Evolutionary conservation across 2,113 vertebrate genomes (phyloP).

Genomic region (Onychostoma macrolepis): DNA sequence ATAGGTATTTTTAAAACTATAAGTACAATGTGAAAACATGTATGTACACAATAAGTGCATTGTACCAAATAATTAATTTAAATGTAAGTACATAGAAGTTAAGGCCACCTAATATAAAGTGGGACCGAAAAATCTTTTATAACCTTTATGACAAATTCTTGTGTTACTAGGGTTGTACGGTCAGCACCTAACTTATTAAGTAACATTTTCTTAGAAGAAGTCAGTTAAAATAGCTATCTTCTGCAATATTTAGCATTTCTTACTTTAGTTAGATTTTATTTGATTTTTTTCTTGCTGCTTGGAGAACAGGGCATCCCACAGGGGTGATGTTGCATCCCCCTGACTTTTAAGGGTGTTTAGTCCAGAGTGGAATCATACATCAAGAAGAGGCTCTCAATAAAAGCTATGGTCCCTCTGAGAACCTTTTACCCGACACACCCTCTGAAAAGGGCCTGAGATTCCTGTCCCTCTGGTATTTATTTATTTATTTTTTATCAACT

Average conservation of each 20-base stretch:
- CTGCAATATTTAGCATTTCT: neutral
- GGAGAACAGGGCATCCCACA: neutral
- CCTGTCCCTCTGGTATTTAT: neutral
- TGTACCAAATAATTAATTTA: too few relatives aligned
- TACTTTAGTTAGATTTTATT: neutral
- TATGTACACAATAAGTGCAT: too few relatives aligned
- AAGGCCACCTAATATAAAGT: too few relatives aligned
- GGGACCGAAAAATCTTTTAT: neutral
- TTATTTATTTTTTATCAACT: too few relatives aligned
- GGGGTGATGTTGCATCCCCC: slow-evolving; percentile 20
- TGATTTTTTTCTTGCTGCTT: neutral
- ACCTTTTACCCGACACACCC: slow-evolving; percentile 6
- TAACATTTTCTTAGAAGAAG: neutral
- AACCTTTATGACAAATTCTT: neutral
- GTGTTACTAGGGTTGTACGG: neutral
- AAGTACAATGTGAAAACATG: too few relatives aligned
- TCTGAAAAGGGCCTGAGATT: neutral
- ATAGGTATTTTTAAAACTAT: too few relatives aligned
- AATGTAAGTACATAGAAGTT: too few relatives aligned
- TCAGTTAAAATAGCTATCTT: neutral
- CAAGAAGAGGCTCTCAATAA: slow-evolving; percentile 42
- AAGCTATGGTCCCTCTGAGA: slow-evolving; percentile 27
- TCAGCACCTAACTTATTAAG: neutral
- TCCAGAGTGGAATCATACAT: slow-evolving; percentile 34
- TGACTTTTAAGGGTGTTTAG: slow-evolving; percentile 22